A percentile compares a stretch with the other conserved stretches of the same genome.
phyloP scores from a whole-genome alignment of 2,888 invertebrate species.

The Craniophora ligustri region DNA sequence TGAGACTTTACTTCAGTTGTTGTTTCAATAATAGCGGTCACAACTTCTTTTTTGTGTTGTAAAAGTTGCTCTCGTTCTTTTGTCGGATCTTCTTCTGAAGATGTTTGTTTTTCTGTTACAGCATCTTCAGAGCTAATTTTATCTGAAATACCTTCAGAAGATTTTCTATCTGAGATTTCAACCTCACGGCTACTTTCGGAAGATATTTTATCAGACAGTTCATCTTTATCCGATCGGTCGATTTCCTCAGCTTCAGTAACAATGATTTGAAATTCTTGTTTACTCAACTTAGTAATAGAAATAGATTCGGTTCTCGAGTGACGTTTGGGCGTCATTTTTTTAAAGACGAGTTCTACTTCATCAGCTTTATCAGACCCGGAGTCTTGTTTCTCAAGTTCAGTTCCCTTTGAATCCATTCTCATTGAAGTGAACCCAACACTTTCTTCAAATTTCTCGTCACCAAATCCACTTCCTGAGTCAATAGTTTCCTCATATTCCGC shows the following conservation, averaged over 20 bases:
- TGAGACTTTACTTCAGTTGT: constrained; percentile 60
- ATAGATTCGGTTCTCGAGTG: constrained; percentile 85
- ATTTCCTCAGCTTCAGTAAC: constrained; percentile 86
- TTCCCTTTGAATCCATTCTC: constrained; percentile 71
- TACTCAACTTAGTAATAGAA: constrained; percentile 80
- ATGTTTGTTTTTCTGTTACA: constrained; percentile 85
- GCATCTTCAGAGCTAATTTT: constrained; percentile 86
- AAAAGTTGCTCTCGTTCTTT: constrained; percentile 65
- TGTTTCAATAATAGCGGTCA: constrained; percentile 48
- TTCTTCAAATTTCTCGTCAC: constrained; percentile 86
- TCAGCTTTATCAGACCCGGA: constrained; percentile 74
- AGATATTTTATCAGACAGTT: constrained; percentile 84
- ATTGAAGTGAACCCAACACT: constrained; percentile 82
- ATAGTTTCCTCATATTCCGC: constrained; percentile 84
- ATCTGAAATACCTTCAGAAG: constrained; percentile 86
- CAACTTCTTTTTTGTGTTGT: constrained; percentile 59
- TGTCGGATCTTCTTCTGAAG: constrained; percentile 79
- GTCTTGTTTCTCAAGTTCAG: constrained; percentile 76
- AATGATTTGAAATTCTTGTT: constrained; percentile 83
- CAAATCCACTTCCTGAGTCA: constrained; percentile 86
- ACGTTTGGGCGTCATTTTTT: constrained; percentile 83
- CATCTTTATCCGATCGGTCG: constrained; percentile 83
- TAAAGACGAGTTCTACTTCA: constrained; percentile 78
- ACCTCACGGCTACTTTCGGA: constrained; percentile 86
- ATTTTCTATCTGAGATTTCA: constrained; percentile 85